A percentile compares a stretch with the other conserved stretches of the same genome.
These are phyloP conservation scores for Lateolabrax maculatus DNA, from an alignment of 2,797 vertebrate genomes.

Conservation along the genomic window DNA sequence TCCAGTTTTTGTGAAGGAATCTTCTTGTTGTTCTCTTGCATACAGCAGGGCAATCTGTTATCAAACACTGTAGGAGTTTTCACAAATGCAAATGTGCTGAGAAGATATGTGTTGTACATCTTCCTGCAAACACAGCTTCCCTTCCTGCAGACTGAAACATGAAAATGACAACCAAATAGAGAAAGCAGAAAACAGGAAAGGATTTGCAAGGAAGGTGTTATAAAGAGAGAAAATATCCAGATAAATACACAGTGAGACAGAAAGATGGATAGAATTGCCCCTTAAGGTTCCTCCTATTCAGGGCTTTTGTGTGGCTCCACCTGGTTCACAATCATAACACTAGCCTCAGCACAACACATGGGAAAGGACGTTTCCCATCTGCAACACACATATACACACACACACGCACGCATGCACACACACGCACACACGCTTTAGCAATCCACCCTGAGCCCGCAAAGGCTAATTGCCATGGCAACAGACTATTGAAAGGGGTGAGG, in stretches of 20 bases:
- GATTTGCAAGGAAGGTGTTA: neutral
- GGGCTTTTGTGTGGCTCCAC: slow-evolving; percentile 46
- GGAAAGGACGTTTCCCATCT: slow-evolving; percentile 46
- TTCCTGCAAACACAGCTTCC: slow-evolving; percentile 19
- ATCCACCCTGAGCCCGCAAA: slow-evolving; percentile 44
- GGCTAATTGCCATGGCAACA: slow-evolving; percentile 77
- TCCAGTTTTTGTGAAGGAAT: slow-evolving; percentile 26
- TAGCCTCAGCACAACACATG: slow-evolving; percentile 35
- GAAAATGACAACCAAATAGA: neutral
- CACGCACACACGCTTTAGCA: slow-evolving; percentile 31
- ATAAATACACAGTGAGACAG: slow-evolving; percentile 10
- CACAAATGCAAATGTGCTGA: slow-evolving; percentile 36
- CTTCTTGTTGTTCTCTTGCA: slow-evolving; percentile 14
- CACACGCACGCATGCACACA: slow-evolving; percentile 30
- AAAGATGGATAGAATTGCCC: slow-evolving; percentile 34
- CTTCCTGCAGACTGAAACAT: neutral
- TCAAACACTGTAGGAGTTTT: slow-evolving; percentile 22
- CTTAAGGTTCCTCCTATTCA: slow-evolving; percentile 39
- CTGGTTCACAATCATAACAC: slow-evolving; percentile 51
- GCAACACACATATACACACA: slow-evolving; percentile 18
- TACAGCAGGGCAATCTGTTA: slow-evolving; percentile 21
- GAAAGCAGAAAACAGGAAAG: neutral
- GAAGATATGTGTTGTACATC: slow-evolving; percentile 26
- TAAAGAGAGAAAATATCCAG: neutral
- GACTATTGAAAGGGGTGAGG: slow-evolving; percentile 55